Percentiles rank a stretch among this genome's conserved stretches.
These are phyloP conservation scores for Rhizomys pruinosus DNA, from an alignment of 2,113 vertebrate genomes.

Conservation along the genomic window DNA sequence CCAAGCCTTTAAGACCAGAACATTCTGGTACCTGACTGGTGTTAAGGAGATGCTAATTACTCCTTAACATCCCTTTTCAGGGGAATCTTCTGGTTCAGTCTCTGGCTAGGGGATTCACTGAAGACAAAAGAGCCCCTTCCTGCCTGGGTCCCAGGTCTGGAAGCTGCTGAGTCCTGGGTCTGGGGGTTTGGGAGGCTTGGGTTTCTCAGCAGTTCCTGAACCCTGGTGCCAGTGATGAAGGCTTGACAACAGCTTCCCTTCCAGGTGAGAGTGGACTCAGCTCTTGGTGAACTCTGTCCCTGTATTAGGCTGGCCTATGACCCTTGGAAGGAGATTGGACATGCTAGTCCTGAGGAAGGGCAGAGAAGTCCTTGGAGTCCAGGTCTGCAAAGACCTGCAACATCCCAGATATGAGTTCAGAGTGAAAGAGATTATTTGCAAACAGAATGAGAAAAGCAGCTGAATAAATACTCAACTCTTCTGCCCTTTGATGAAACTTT, in stretches of 20 bases:
- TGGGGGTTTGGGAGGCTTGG: not conserved
- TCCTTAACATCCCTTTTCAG: not conserved
- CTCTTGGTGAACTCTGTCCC: no score
- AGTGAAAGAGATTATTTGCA: not conserved
- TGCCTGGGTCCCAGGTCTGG: not conserved
- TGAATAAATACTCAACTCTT: not conserved
- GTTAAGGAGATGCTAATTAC: not conserved
- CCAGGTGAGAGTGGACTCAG: not conserved
- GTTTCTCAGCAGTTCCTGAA: not conserved
- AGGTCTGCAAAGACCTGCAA: not conserved
- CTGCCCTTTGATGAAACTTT: not conserved
- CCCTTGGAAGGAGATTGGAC: not conserved
- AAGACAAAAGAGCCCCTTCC: rapidly evolving
- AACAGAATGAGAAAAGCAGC: not conserved
- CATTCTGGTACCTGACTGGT: not conserved
- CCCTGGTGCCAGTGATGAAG: not conserved
- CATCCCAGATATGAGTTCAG: not conserved
- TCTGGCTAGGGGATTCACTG: no score
- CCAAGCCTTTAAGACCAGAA: not conserved
- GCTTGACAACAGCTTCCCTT: not conserved
- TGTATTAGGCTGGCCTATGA: no score
- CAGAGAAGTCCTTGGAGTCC: not conserved
- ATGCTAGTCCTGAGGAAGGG: not conserved
- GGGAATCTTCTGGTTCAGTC: not conserved
- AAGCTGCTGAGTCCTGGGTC: not conserved